Base-by-base conservation (phyloP, 1,140 invertebrate species). In the Drosophila nigrodunni region DNA sequence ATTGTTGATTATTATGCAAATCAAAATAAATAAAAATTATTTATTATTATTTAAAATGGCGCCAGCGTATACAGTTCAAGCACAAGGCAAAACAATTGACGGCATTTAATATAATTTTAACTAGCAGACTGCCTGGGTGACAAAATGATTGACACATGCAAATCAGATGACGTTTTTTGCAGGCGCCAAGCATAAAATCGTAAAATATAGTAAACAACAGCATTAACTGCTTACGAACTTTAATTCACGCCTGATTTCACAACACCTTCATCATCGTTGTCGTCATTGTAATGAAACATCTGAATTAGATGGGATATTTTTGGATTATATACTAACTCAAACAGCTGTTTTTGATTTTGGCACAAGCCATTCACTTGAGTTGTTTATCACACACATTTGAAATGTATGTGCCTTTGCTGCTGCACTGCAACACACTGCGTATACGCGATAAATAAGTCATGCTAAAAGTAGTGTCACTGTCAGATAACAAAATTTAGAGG, bases 401-500 rank as follows among this genome's bases (percentile, higher is more conserved):
- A 39, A 55, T 55, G 15, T 35, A 59, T 15, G 15, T 55, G 41
- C 34, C 58, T 39, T 39, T 41, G 34, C 61, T 67, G 52, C 35
- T 37, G 39, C 30, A 46, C 13, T 77, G 64, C 77, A 67, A 30
- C 52, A 79, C 74, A 65, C 44, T 68, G 74, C 74, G 77, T 74
- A 77, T 77, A 49, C 13, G 69, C 69, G 60, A 74, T 80, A 74
- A 69, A 80, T 62, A 61, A 65, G 21, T 39, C 70, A 46, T 21
- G 70, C 72, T 75, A 69, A 74, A 62, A 66, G 70, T 59, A 62
- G 78, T 75, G 66, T 75, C 78, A 78, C 71, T 78, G 78, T 71
- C 71, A 75, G 78, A 80, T 78, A 80, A 71, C 75, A 64, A 52
- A 41, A 71, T 78, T 80, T 75, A 62, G 52, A 67, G 76, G 71